These are phyloP conservation scores for Conus canariensis DNA, from an alignment of 2,888 invertebrate genomes.

Conservation along the genomic window DNA sequence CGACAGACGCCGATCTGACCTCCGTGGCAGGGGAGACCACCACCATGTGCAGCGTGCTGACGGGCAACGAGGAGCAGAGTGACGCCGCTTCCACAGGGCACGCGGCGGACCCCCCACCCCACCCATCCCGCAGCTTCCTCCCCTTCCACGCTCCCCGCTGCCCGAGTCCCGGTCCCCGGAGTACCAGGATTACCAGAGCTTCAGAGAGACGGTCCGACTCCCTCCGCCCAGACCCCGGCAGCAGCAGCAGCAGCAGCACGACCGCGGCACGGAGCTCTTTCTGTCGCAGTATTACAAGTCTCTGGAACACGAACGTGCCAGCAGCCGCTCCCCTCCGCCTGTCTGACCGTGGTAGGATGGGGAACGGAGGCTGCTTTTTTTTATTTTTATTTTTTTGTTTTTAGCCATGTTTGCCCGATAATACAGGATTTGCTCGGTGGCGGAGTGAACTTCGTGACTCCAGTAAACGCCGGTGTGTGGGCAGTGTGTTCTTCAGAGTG, in stretches of 20 bases:
- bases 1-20: constrained; percentile 17
- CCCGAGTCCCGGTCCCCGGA: not conserved
- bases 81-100: not conserved
- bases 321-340: not conserved
- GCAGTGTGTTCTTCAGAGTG: too few relatives aligned
- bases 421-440: too few relatives aligned
- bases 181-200: constrained; percentile 21
- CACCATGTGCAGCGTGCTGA: constrained; percentile 21
- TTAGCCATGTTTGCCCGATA: not conserved
- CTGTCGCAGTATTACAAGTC: constrained; percentile 32
- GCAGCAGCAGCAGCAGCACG: not conserved
- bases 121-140: not conserved
- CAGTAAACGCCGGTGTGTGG: too few relatives aligned
- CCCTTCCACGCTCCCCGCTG: not conserved
- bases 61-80: not conserved
- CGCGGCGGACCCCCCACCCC: not conserved
- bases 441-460: too few relatives aligned
- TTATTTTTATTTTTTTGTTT: not conserved
- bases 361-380: too few relatives aligned
- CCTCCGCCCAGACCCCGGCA: not conserved
- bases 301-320: constrained; percentile 17
- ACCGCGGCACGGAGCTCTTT: constrained; percentile 26
- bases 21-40: constrained; percentile 25
- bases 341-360: not conserved
- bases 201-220: too few relatives aligned